Base-by-base conservation (phyloP, 2,888 invertebrate species). In the Smittia sp. region DNA sequence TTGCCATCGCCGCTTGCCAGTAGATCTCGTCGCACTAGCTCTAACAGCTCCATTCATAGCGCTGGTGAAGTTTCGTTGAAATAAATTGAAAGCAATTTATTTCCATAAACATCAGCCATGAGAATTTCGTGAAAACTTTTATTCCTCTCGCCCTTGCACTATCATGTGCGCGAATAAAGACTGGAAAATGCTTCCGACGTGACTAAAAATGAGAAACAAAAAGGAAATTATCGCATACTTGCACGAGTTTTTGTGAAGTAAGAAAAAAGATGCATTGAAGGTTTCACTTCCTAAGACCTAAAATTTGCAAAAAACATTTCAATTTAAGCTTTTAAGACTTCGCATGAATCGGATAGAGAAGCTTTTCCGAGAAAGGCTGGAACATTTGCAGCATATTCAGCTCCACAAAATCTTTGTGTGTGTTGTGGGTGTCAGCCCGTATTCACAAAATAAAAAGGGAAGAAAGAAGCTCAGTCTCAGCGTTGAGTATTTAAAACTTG, bases 41-140 rank as follows among this genome's bases (percentile, higher is more conserved):
- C n/a, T 46, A 32, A 32, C 4, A 32, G 32, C 4, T 6, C 15
- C 6, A 6, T 46, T 46, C 46, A 46, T 32, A 9, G 15, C 11
- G 22, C 68, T 68, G 41, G 41, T 68, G 68, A 68, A 39, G 46
- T 46, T 68, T 39, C 24, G 39, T 68, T 68, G 68, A 68, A 68
- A 68, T 41, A 46, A 68, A 68, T 68, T 68, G 68, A 68, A 68
- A 68, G 46, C 68, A 68, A 68, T 68, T 68, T 46, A 68, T 68
- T 68, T 46, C 15, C 68, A 68, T 68, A 68, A 68, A 58, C 58
- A 58, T 58, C 58, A 58, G 13, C 20, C 11, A 24, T 7, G 20
- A 58, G n/a, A 13, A 58, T 58, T 4, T 58, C 9, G 24, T 15
- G 20, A 58, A 58, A 58, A 22, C 24, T 58, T 32, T 32, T 32